Percentiles rank a stretch among this genome's conserved stretches.
Evolutionary conservation across 1,140 invertebrate species (phyloP).

Genomic region (Caenorhabditis tropicalis): DNA sequence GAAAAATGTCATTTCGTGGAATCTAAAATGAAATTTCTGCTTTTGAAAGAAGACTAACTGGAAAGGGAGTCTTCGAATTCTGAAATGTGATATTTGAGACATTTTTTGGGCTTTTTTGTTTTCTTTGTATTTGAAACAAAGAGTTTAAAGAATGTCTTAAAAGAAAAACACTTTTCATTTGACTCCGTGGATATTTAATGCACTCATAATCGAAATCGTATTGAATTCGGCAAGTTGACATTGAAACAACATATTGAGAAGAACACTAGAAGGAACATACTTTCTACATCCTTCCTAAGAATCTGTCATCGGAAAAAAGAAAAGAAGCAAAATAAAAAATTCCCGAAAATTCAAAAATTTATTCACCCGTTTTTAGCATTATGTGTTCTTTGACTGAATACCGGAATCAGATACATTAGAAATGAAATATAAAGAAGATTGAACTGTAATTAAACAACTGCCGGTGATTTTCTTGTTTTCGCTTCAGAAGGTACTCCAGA

Average conservation of each 20-base stretch:
- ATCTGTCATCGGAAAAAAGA: no score
- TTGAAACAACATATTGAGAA: no score
- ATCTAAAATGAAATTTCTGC: not conserved
- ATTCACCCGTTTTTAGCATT: not conserved
- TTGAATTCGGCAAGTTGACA: no score
- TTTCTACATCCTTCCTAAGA: no score
- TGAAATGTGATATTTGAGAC: not conserved
- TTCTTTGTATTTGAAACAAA: not conserved
- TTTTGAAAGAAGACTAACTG: not conserved
- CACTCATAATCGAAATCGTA: no score
- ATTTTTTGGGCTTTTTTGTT: conserved; percentile 7
- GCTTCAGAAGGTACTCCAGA: conserved; percentile 18
- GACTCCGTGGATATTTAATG: no score
- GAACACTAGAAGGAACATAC: no score
- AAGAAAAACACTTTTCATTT: not conserved
- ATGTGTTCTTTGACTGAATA: not conserved
- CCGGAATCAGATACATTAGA: not conserved
- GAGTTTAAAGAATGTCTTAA: not conserved
- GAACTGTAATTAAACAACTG: not conserved
- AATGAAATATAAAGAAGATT: not conserved
- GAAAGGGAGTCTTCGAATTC: not conserved
- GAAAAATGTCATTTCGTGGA: not conserved
- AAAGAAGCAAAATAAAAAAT: no score
- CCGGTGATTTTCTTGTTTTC: not conserved
- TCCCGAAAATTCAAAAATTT: no score